Conservation (phyloP, 53 echinoderm and acorn worm genomes). For the Zoroaster sp. region DNA sequence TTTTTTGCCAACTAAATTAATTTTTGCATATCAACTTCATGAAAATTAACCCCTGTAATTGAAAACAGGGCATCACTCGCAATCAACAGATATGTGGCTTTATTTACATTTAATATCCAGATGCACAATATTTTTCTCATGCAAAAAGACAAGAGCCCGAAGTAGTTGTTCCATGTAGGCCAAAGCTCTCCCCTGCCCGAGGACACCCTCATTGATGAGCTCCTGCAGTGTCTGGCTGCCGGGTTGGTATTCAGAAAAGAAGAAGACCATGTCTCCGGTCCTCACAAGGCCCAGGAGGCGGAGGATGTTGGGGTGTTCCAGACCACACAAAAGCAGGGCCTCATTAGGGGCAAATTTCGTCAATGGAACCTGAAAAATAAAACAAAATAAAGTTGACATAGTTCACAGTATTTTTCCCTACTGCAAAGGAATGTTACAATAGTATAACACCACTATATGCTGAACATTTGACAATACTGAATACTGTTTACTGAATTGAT, state of each 20-base stretch:
- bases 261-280: background rate
- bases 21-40: no score
- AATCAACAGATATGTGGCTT: no score
- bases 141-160: background rate
- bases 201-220: background rate
- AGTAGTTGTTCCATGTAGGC: background rate
- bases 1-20: no score
- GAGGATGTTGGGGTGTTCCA: background rate
- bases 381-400: background rate
- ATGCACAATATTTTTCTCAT: constrained; percentile 17
- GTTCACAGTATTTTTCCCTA: no score
- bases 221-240: background rate
- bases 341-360: background rate
- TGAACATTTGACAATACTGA: no score
- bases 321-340: background rate
- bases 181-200: background rate
- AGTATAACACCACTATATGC: background rate
- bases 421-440: no score
- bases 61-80: no score
- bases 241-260: background rate
- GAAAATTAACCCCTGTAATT: no score
- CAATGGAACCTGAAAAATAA: background rate
- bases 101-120: constrained; percentile 56
- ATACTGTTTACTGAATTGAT: no score
- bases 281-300: background rate